Percentiles rank a stretch among this genome's conserved stretches.
Evolutionary conservation across 2,113 vertebrate species (phyloP).

Genomic region (Tragelaphus strepsiceros): DNA sequence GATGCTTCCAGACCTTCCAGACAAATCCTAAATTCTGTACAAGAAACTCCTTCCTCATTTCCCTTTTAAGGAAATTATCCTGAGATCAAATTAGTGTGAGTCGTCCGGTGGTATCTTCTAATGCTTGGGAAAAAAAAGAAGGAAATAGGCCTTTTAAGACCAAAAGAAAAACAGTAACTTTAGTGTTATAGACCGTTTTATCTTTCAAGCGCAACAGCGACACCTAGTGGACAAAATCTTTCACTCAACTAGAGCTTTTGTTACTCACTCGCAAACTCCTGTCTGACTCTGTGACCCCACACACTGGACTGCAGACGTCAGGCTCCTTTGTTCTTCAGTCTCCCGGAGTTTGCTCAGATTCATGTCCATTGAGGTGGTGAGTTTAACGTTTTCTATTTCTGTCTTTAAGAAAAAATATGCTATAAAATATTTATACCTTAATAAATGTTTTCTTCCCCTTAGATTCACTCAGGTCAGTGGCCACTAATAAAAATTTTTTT

Average conservation of each 20-base stretch:
- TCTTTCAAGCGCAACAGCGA: conserved; percentile 38
- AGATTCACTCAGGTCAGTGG: neutral
- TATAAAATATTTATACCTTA: neutral
- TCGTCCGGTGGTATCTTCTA: neutral
- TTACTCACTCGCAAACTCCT: neutral
- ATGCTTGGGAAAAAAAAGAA: neutral
- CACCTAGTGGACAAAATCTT: conserved; percentile 51
- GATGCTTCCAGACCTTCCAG: neutral
- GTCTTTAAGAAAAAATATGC: neutral
- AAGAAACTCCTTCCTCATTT: neutral
- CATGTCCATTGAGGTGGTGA: neutral
- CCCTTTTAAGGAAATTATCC: neutral
- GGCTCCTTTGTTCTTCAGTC: neutral
- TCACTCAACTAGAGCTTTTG: neutral
- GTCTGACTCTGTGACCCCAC: neutral
- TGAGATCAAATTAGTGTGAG: neutral
- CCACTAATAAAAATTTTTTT: neutral
- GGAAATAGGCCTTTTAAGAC: neutral
- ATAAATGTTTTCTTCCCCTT: neutral
- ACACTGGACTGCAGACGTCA: neutral
- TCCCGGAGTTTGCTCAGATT: neutral
- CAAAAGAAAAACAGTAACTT: neutral
- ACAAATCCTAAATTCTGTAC: neutral
- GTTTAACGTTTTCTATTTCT: neutral
- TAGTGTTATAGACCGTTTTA: neutral